These are phyloP conservation scores for Pterobdella sp. DNA, from an alignment of 2,888 invertebrate genomes.

Conservation along the genomic window DNA sequence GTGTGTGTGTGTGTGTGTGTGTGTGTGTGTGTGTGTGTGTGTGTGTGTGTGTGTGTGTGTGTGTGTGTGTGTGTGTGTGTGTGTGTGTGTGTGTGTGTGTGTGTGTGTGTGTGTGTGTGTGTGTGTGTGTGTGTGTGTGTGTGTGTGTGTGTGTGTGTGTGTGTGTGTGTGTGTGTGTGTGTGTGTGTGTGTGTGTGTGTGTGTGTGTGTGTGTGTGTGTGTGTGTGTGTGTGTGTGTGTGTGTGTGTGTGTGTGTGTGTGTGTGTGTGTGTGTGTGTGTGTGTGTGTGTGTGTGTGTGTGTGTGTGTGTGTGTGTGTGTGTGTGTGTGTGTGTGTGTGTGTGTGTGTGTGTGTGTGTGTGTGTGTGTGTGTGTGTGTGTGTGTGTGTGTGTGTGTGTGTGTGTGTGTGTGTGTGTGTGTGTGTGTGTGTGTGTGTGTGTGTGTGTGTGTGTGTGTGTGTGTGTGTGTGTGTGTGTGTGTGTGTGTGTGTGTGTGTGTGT, in stretches of 20 bases:
- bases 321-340: background rate
- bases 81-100: slow-evolving; percentile 1
- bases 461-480: slow-evolving; percentile 11
- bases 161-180: background rate
- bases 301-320: slow-evolving; percentile 22
- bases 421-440: slow-evolving; percentile 8
- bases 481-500: slow-evolving; percentile 23
- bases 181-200: slow-evolving; percentile 11
- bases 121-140: slow-evolving; percentile 1
- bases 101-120: slow-evolving; percentile 1
- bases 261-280: slow-evolving; percentile 3
- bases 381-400: background rate
- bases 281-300: too few relatives aligned
- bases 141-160: slow-evolving; percentile 1
- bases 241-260: background rate
- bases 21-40: background rate
- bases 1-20: background rate
- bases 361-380: background rate
- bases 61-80: slow-evolving; percentile 1
- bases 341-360: background rate
- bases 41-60: slow-evolving; percentile 1
- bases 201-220: slow-evolving; percentile 4
- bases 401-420: slow-evolving; percentile 6
- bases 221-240: background rate
- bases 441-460: background rate